Base-by-base conservation (phyloP, 2,888 invertebrate species). In the Corbicula japonica region DNA sequence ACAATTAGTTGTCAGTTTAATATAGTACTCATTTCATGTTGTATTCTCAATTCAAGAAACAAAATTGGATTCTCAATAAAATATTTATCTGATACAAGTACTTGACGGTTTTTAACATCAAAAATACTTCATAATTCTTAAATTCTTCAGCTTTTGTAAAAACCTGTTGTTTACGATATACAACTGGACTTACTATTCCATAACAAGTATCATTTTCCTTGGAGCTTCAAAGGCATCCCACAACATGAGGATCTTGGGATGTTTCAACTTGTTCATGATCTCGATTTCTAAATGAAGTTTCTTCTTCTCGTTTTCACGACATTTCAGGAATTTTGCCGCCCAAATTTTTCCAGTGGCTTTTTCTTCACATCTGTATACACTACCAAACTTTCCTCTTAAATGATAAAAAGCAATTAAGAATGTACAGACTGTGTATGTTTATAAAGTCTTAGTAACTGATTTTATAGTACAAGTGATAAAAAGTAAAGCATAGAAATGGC, bases 201-300 rank as follows among this genome's bases (percentile, higher is more conserved):
- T 95, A 88, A 99, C 96, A 89, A 99, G 97, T 94, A 98, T 97
- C 96, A 99, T 98, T 92, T 97, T 98, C 97, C 87, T 84, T 2
- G 87, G 80, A 15, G 88, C 87, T 66, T 92, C 92, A 78, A 90
- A 99, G 12, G 99, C 98, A 91, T 99, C 99, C 94, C 98, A 99
- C 62, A 99, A 95, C 94, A 99, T 98, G 90, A 99, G 97, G 69
- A 99, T 96, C 87, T 99, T 95, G 44, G 98, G 98, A 94, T 99
- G 99, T 91, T 98, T 96, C 78, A 99, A 95, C 84, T 96, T 95
- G 92, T 97, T 95, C 99, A 99, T 99, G 88, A 99, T 97, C 87
- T 98, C 98, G 73, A 99, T 97, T 94, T 99, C 99, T 63, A 98
- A 95, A 93, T 98, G 97, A 81, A 98, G 98, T 91, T 97, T 97